Conservation (phyloP, 2,797 vertebrate genomes). For the Myiotriccus ornatus region DNA sequence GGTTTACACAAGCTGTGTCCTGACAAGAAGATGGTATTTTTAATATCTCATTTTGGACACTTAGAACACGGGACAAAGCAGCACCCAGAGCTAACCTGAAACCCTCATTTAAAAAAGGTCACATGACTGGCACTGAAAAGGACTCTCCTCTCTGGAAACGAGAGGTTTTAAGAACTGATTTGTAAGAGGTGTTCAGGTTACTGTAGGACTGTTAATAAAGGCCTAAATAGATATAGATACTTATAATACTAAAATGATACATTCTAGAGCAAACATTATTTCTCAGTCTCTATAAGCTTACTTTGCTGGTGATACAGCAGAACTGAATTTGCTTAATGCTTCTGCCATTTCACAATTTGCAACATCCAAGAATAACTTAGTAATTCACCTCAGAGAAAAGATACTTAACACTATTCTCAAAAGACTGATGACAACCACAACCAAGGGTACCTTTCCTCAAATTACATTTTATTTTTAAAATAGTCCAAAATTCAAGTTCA, state of each 20-base stretch:
- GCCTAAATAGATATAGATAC: not conserved
- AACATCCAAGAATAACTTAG: not conserved
- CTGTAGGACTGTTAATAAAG: not conserved
- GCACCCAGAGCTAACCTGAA: not conserved
- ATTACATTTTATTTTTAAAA: not conserved
- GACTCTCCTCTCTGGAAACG: not conserved
- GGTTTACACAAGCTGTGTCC: not conserved
- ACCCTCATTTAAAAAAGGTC: not conserved
- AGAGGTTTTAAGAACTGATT: not conserved
- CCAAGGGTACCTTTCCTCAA: not conserved
- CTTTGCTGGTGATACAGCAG: not conserved
- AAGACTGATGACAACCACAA: not conserved
- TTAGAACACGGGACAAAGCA: not conserved
- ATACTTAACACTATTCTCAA: not conserved
- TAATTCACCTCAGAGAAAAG: not conserved
- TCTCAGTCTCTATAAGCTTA: not conserved
- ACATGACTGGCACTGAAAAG: not conserved
- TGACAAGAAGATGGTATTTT: not conserved
- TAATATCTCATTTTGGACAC: not conserved
- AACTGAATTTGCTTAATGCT: not conserved
- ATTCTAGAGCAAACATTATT: not conserved
- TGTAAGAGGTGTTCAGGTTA: not conserved
- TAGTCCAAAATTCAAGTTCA: not conserved
- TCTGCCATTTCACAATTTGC: not conserved
- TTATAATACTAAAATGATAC: not conserved